Evolutionary conservation across 1,140 invertebrate genomes (phyloP).

Genomic region (Ganaspis sp.): DNA sequence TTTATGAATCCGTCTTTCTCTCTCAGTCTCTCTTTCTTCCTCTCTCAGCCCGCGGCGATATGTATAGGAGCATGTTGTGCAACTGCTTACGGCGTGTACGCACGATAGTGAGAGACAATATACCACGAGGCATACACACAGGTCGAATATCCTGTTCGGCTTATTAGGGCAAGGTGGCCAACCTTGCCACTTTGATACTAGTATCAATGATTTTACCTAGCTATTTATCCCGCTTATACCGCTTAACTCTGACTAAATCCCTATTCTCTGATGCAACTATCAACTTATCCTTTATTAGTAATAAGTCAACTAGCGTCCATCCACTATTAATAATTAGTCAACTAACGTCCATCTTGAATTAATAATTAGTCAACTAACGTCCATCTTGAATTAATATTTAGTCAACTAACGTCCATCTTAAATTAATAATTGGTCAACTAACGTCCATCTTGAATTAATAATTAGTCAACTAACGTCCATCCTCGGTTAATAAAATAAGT

Average conservation of each 20-base stretch:
- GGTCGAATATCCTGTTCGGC: conserved; percentile 70
- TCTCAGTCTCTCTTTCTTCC: conserved; percentile 43
- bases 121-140: conserved; percentile 55
- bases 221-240: conserved; percentile 48
- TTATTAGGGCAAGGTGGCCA: conserved; percentile 75
- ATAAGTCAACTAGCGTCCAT: too few relatives aligned
- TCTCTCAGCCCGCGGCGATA: conserved; percentile 37
- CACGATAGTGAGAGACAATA: conserved; percentile 62
- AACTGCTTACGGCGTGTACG: conserved; percentile 59
- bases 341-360: too few relatives aligned
- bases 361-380: too few relatives aligned
- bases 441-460: too few relatives aligned
- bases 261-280: too few relatives aligned
- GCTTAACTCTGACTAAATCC: not conserved
- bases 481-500: too few relatives aligned
- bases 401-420: too few relatives aligned
- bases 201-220: conserved; percentile 62
- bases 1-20: conserved; percentile 41
- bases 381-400: too few relatives aligned
- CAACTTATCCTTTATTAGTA: too few relatives aligned
- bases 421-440: too few relatives aligned
- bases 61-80: conserved; percentile 59
- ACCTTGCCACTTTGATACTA: conserved; percentile 65
- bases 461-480: too few relatives aligned
- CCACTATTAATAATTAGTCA: too few relatives aligned